Evolutionary conservation across 2,888 invertebrate species (phyloP).

Genomic region (Harpalus rubripes): DNA sequence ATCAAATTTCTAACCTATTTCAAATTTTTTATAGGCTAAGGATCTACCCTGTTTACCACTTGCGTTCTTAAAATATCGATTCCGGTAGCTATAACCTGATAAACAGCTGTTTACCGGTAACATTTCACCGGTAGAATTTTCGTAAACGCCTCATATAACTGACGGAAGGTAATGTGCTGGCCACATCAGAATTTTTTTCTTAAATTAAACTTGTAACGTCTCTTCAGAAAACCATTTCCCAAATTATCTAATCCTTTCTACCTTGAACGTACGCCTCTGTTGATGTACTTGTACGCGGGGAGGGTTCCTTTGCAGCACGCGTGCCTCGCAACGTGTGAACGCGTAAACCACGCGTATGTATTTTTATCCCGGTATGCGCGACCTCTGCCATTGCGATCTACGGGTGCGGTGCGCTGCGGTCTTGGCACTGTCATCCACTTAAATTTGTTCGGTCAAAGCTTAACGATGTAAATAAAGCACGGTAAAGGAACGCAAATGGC

Average conservation of each 20-base stretch:
- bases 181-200: too few species aligned
- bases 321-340: conserved; percentile 34
- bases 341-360: conserved; percentile 58
- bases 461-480: conserved; percentile 65
- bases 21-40: too few species aligned
- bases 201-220: background rate
- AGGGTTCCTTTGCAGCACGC: conserved; percentile 3
- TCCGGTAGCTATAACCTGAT: too few species aligned
- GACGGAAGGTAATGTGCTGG: too few species aligned
- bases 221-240: background rate
- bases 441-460: conserved; percentile 63
- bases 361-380: conserved; percentile 59
- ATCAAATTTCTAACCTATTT: too few species aligned
- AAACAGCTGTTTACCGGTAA: too few species aligned
- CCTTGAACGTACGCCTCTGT: too few species aligned
- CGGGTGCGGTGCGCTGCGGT: conserved; percentile 28
- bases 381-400: conserved; percentile 56
- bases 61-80: too few species aligned
- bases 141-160: too few species aligned
- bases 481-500: conserved; percentile 52
- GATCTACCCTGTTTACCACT: too few species aligned
- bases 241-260: background rate
- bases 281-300: background rate
- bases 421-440: conserved; percentile 62
- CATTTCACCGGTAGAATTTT: too few species aligned